Conservation (phyloP, 2,888 invertebrate species). For the Helicoverpa assulta region DNA sequence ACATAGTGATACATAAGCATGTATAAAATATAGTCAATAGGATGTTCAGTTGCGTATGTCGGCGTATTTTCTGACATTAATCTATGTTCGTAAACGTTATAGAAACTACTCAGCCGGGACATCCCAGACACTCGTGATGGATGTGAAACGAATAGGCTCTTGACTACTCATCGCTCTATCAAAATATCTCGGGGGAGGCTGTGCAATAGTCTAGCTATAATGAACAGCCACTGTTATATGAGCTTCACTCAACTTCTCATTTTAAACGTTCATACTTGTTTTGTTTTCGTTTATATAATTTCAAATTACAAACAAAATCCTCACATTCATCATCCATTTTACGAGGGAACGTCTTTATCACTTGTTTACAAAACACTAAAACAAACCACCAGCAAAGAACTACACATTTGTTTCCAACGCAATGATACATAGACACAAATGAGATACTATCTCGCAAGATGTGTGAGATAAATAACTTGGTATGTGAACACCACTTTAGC, state of each 20-base stretch:
- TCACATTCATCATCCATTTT: neutral
- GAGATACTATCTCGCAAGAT: neutral
- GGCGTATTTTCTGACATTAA: slow-evolving; percentile 47
- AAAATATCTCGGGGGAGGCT: slow-evolving; percentile 66
- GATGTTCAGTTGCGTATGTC: slow-evolving; percentile 1
- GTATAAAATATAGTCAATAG: neutral
- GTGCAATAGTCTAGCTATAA: slow-evolving; percentile 59
- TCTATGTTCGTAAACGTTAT: slow-evolving; percentile 56
- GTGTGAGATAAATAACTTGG: slow-evolving; percentile 23
- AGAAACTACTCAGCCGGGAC: slow-evolving; percentile 61
- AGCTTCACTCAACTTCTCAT: neutral
- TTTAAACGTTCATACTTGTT: neutral
- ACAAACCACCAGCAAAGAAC: neutral
- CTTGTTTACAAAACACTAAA: neutral
- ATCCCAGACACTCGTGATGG: slow-evolving; percentile 67
- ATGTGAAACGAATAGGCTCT: slow-evolving; percentile 72
- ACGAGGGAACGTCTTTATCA: neutral
- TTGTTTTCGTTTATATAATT: neutral
- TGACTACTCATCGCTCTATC: slow-evolving; percentile 69
- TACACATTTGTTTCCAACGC: neutral
- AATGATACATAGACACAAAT: neutral
- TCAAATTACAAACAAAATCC: too few relatives aligned
- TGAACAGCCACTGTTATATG: slow-evolving; percentile 15
- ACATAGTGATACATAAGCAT: neutral
- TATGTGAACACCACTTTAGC: slow-evolving; percentile 15